Conservation (phyloP, 2,113 vertebrate genomes). For the Aegypius monachus region DNA sequence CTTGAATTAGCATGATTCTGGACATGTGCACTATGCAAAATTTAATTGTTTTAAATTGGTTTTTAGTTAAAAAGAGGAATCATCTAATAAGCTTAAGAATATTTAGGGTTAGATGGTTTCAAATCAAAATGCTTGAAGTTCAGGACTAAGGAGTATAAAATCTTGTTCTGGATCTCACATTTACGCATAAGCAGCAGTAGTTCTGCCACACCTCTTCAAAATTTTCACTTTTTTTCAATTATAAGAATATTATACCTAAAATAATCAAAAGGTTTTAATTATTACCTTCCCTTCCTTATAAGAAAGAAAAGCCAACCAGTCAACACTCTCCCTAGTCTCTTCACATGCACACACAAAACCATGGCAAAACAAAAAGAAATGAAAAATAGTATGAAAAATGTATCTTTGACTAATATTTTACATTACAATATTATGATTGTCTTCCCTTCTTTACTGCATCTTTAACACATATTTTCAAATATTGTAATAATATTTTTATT, state of each 20-base stretch:
- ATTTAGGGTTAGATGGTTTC: background rate
- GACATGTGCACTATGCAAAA: background rate
- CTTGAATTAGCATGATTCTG: background rate
- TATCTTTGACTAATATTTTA: background rate
- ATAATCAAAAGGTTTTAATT: background rate
- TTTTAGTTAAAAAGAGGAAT: background rate
- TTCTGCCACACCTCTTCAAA: background rate
- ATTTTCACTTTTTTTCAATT: background rate
- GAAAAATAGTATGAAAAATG: fast-evolving
- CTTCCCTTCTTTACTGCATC: background rate
- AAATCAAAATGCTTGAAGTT: background rate
- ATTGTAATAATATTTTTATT: background rate
- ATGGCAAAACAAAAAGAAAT: background rate
- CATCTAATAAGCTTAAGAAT: background rate
- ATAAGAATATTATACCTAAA: background rate
- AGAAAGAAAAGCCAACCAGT: background rate
- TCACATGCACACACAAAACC: background rate
- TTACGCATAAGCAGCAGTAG: background rate
- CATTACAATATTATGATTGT: background rate
- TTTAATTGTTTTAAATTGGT: background rate
- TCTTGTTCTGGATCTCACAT: background rate
- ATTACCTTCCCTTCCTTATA: background rate
- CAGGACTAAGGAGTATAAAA: background rate
- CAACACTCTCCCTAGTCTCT: background rate
- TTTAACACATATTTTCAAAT: background rate